phyloP scores from a whole-genome alignment of 2,797 vertebrate genomes.

The Eulemur albifrons region DNA sequence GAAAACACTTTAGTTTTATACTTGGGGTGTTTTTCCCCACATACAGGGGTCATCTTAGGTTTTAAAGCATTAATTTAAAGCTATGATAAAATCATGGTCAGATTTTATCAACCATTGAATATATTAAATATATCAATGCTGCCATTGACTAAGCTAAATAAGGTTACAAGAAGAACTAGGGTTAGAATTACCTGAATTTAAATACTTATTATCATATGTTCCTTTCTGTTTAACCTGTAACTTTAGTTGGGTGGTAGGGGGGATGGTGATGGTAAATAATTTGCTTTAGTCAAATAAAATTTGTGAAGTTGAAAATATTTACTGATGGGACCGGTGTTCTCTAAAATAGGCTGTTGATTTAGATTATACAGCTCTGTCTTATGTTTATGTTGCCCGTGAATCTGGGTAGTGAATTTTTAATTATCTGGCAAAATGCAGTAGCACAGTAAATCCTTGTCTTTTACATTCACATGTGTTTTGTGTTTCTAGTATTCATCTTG shows the following conservation, averaged over 20 bases:
- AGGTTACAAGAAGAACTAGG: neutral
- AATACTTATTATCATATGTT: neutral
- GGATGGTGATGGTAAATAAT: neutral
- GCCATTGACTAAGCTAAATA: neutral
- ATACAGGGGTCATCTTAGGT: neutral
- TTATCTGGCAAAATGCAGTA: constrained; percentile 22
- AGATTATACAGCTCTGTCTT: neutral
- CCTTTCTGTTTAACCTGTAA: neutral
- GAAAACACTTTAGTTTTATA: neutral
- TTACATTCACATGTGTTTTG: neutral
- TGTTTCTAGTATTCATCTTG: constrained; percentile 54
- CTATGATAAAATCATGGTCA: neutral
- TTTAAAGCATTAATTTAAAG: constrained; percentile 20
- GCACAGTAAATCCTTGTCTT: neutral
- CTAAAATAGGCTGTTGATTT: neutral
- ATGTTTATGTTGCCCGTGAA: neutral
- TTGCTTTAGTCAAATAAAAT: constrained; percentile 23
- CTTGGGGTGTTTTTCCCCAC: neutral
- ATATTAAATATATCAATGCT: neutral
- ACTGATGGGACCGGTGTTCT: neutral
- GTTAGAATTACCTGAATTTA: neutral
- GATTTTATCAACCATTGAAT: neutral
- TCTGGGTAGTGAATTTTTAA: constrained; percentile 13
- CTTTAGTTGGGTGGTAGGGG: neutral
- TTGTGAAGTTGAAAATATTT: neutral